Base-by-base conservation (phyloP, 2,797 vertebrate species). In the Echiichthys vipera region DNA sequence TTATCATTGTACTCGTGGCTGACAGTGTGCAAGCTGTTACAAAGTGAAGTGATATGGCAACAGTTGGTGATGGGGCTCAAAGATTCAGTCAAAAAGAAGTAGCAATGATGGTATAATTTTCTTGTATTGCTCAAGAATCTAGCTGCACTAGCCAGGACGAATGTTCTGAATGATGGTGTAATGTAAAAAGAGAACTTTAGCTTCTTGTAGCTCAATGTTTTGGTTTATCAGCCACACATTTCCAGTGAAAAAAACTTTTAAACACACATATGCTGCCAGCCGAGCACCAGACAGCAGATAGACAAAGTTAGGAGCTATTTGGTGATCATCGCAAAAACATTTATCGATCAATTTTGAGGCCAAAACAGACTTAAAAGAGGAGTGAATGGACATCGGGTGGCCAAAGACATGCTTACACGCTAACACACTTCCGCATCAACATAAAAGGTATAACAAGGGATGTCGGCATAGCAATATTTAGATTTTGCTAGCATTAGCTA, bases 341-440 rank as follows among this genome's bases (percentile, higher is more conserved):
- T n/a, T n/a, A n/a, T n/a, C n/a, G n/a, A n/a, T n/a, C n/a, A n/a
- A n/a, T n/a, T n/a, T n/a, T n/a, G n/a, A 18, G 30, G 32, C 12
- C 40, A 47, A 72, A 47, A 55, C 13, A 27, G 24, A 61, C 49
- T 40, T 29, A 56, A 42, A 50, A 65, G 18, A 61, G 42, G 2
- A 15, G 8, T 12, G 36, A 58, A 50, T 39, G 12, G 17, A 34
- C 20, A 20, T n/a, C 7, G 5, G 11, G 13, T 45, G 51, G 17
- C n/a, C 18, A 29, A 12, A 61, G 24, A 32, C n/a, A 42, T 20
- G 22, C 14, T 18, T 49, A n/a, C n/a, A 51, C 13, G 50, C 13
- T 54, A 61, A 22, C 57, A 22, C 45, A 29, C 24, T 45, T 43
- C 34, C 34, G n/a, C 1, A 24, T 24, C 7, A 24, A 20, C 62